A percentile compares a stretch with the other conserved stretches of the same genome.
phyloP scores from a whole-genome alignment of 2,797 vertebrate species.

The Enteromius anoplus region DNA sequence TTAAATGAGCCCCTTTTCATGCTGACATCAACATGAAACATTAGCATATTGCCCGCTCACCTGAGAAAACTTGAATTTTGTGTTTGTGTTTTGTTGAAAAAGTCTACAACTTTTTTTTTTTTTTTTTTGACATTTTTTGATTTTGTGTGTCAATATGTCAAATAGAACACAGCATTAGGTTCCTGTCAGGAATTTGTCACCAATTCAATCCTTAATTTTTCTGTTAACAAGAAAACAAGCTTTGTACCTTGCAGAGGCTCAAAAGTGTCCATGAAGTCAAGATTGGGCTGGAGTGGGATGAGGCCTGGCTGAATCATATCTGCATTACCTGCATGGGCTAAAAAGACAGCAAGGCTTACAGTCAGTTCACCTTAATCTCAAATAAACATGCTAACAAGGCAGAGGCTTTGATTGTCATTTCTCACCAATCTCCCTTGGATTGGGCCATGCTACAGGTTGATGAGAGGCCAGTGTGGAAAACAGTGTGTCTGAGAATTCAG shows the following conservation, averaged over 20 bases:
- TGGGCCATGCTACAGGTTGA: constrained; percentile 89
- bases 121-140: too few species aligned
- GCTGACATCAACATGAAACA: too few species aligned
- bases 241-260: constrained; percentile 92
- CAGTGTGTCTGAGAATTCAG: constrained; percentile 93
- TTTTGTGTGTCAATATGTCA: too few species aligned
- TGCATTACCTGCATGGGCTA: constrained; percentile 94
- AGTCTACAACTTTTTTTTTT: too few species aligned
- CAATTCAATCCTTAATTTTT: background rate
- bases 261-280: constrained; percentile 98
- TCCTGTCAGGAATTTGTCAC: background rate
- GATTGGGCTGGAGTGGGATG: constrained; percentile 94
- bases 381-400: background rate
- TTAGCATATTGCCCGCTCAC: too few species aligned
- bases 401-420: background rate
- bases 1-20: too few species aligned
- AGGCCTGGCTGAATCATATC: constrained; percentile 99
- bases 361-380: background rate
- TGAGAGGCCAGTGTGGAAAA: constrained; percentile 96
- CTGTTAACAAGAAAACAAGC: constrained; percentile 22
- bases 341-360: constrained; percentile 29
- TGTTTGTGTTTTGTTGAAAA: too few species aligned
- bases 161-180: too few species aligned
- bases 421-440: constrained; percentile 93
- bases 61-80: too few species aligned